These are phyloP conservation scores for Tyrophagus putrescentiae DNA, from an alignment of 1,140 invertebrate genomes.

Conservation along the genomic window DNA sequence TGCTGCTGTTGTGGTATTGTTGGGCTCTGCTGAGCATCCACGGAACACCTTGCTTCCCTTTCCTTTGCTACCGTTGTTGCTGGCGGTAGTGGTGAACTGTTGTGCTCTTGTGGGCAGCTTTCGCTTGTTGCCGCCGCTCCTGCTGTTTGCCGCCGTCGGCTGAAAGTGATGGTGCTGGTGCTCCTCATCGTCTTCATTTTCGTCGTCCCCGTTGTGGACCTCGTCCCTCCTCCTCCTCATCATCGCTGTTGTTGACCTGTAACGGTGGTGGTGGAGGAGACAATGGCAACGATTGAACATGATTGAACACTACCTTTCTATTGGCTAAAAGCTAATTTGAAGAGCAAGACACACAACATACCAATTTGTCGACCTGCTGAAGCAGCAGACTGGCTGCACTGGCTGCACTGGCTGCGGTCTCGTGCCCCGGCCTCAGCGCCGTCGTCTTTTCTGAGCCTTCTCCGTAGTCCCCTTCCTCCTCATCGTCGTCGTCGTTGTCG, in stretches of 20 bases:
- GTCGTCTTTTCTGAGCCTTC: too few relatives aligned
- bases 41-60: too few relatives aligned
- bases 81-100: too few relatives aligned
- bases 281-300: not conserved
- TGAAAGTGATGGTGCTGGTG: not conserved
- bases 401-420: constrained; percentile 4
- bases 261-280: not conserved
- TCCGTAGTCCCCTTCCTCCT: constrained; percentile 1
- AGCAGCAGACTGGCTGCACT: too few relatives aligned
- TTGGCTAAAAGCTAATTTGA: too few relatives aligned
- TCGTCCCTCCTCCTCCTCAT: not conserved
- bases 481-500: not conserved
- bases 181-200: constrained; percentile 5
- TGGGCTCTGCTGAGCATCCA: too few relatives aligned
- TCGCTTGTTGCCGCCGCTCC: not conserved
- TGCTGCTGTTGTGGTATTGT: too few relatives aligned
- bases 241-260: constrained; percentile 4
- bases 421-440: not conserved
- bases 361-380: constrained; percentile 6
- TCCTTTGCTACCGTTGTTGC: too few relatives aligned
- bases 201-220: too few relatives aligned
- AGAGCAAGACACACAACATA: not conserved
- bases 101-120: too few relatives aligned
- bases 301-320: not conserved
- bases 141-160: not conserved